Conservation (phyloP, 2,113 vertebrate genomes). For the Mastomys natalensis region DNA sequence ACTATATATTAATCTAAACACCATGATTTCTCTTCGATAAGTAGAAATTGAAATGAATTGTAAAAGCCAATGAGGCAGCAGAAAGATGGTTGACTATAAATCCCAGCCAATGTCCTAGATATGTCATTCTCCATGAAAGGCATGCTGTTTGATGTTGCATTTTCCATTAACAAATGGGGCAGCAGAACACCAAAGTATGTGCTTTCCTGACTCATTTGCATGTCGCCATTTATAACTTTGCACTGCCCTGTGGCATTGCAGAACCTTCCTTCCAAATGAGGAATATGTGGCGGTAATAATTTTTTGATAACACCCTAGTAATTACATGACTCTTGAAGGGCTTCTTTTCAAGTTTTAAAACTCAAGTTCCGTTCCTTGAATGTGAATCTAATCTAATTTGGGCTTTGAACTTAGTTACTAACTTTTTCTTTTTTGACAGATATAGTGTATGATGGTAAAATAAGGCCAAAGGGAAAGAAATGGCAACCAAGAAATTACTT, state of each 20-base stretch:
- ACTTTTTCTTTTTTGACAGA: slow-evolving; percentile 78
- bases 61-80: slow-evolving; percentile 75
- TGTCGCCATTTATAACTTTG: slow-evolving; percentile 68
- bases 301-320: slow-evolving; percentile 79
- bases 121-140: slow-evolving; percentile 59
- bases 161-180: slow-evolving; percentile 73
- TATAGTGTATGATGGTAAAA: slow-evolving; percentile 64
- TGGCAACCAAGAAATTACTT: slow-evolving; percentile 33
- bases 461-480: slow-evolving; percentile 63
- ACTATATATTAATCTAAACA: slow-evolving; percentile 69
- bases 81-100: slow-evolving; percentile 76
- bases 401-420: slow-evolving; percentile 78
- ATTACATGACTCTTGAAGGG: slow-evolving; percentile 81
- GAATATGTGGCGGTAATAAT: slow-evolving; percentile 71
- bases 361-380: slow-evolving; percentile 67
- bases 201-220: slow-evolving; percentile 53
- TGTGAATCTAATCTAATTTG: slow-evolving; percentile 72
- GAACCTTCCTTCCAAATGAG: slow-evolving; percentile 62
- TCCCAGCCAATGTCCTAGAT: slow-evolving; percentile 72
- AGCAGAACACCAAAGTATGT: slow-evolving; percentile 29
- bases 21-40: slow-evolving; percentile 61
- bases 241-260: slow-evolving; percentile 57
- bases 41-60: slow-evolving; percentile 77
- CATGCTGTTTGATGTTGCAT: slow-evolving; percentile 57
- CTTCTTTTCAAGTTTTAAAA: slow-evolving; percentile 79